phyloP scores from a whole-genome alignment of 2,888 invertebrate species.

The Serripes groenlandicus region DNA sequence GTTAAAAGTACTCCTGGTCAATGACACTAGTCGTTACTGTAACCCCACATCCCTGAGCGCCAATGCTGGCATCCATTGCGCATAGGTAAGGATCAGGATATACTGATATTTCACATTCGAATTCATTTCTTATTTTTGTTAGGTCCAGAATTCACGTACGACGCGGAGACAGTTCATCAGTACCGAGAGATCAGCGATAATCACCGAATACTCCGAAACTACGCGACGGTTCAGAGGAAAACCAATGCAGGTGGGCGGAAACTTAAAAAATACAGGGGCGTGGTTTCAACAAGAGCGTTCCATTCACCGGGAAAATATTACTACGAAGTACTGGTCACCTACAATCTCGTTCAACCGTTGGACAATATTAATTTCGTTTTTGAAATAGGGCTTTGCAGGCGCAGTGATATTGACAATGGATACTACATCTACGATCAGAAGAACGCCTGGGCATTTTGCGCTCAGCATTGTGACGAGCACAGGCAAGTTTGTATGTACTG shows the following conservation, averaged over 20 bases:
- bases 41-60: too few relatives aligned
- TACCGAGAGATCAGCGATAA: conserved; percentile 70
- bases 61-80: too few relatives aligned
- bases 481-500: conserved; percentile 69
- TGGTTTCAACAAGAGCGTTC: conserved; percentile 61
- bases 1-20: too few relatives aligned
- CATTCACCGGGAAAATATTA: conserved; percentile 68
- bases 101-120: too few relatives aligned
- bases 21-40: too few relatives aligned
- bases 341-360: conserved; percentile 60
- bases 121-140: conserved; percentile 21
- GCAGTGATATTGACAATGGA: conserved; percentile 67
- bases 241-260: conserved; percentile 42
- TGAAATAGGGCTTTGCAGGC: conserved; percentile 68
- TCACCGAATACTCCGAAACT: conserved; percentile 60
- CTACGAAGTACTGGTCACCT: conserved; percentile 63
- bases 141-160: conserved; percentile 68
- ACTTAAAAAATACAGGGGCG: conserved; percentile 69
- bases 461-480: conserved; percentile 71
- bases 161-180: conserved; percentile 67
- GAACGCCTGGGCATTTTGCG: conserved; percentile 72
- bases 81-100: too few relatives aligned
- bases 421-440: conserved; percentile 72
- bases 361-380: conserved; percentile 72
- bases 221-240: conserved; percentile 55